Base-by-base conservation (phyloP, 2,797 vertebrate species). In the Mormyrops boulengeri region DNA sequence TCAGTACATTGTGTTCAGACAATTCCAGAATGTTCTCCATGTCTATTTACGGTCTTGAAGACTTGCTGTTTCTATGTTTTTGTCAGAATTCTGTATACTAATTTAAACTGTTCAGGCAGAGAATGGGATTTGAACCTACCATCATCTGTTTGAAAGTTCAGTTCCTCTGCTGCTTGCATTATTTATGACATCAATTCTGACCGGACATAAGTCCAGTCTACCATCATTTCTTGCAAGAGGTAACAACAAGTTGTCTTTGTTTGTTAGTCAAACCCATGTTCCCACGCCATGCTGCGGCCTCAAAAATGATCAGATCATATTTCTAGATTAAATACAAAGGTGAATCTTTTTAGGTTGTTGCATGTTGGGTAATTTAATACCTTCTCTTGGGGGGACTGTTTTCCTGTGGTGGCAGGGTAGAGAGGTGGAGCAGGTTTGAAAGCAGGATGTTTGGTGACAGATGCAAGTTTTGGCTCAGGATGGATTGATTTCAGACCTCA, bases 351-450 rank as follows among this genome's bases (percentile, higher is more conserved):
- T 88, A 17, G 19, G 34, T 62, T 41, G 49, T 66, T 14, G 12
- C 52, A 44, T 85, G 44, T 69, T n/a, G 17, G 26, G 49, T 55
- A 30, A 52, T 49, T 11, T 2, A 77, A 22, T 80, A 73, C n/a
- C 55, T 22, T 52, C 44, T 38, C 19, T 34, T 30, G 49, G 12
- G 50, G 55, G 85, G 17, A 55, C 7, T 88, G 60, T 92, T 91
- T 92, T 55, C 38, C 26, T 47, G 55, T 26, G 80, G 19, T n/a
- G n/a, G 52, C 38, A 60, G 55, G 82, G 44, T 8, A 7, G 9
- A 0, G 57, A 7, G 22, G 41, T 22, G 34, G 88, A 30, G 62
- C 44, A 11, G 62, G 14, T 88, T 62, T 55, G 50, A 60, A 55
- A 85, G 41, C 3, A 50, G 19, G 82, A 85, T 47, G 73, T 41